Conservation (phyloP, 2,797 vertebrate genomes). For the Choloepus didactylus region DNA sequence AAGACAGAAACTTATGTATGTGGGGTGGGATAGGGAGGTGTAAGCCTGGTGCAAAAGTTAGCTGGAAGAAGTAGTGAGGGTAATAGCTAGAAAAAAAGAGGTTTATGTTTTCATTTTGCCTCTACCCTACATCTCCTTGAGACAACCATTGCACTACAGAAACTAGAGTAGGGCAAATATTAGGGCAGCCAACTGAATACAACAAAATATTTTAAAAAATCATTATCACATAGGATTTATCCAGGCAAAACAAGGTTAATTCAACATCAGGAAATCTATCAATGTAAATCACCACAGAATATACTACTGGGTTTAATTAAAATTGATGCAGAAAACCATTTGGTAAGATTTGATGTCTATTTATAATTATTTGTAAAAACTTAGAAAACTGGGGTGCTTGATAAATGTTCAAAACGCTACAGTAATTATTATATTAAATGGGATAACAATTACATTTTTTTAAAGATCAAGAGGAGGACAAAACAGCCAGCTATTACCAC, state of each 20-base stretch:
- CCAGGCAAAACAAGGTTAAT: background rate
- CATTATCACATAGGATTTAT: background rate
- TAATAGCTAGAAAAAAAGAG: background rate
- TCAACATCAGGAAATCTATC: conserved; percentile 2
- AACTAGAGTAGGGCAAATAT: background rate
- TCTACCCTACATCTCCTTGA: background rate
- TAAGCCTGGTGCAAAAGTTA: background rate
- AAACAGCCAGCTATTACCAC: background rate
- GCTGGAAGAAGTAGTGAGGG: background rate
- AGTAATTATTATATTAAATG: background rate
- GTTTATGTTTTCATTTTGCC: background rate
- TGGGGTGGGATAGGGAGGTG: background rate
- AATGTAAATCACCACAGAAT: background rate
- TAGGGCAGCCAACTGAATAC: background rate
- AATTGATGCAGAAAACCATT: background rate
- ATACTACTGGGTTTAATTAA: background rate
- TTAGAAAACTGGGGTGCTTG: background rate
- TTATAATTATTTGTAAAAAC: background rate
- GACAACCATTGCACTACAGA: background rate
- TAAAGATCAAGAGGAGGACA: background rate
- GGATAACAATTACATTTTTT: background rate
- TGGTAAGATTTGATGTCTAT: background rate
- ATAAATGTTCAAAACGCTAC: background rate
- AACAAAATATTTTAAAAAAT: background rate
- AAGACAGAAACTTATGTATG: background rate